Base-by-base conservation (phyloP, 2,113 vertebrate species). In the Neogobius melanostomus region DNA sequence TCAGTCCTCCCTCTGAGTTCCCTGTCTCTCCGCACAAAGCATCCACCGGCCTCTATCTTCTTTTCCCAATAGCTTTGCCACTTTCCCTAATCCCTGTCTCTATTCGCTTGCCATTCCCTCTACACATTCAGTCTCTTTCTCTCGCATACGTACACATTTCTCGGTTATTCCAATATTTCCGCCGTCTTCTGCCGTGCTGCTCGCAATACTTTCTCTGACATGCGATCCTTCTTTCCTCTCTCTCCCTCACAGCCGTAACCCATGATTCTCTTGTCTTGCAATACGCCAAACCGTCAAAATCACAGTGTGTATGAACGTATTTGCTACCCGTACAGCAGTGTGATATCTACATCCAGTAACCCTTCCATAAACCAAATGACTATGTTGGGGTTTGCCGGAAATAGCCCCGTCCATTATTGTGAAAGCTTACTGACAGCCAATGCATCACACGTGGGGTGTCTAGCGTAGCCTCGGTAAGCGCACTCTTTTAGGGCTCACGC, bases 11-110 rank as follows among this genome's bases (percentile, higher is more conserved):
- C 36, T 36, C 69, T 72, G 60, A 69, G 82, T 76, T 36, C 68
- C 69, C 53, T 54, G 54, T 84, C 76, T 83, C 57, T 65, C 50
- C 49, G 66, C 51, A 75, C 75, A 79, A 82, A 68, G 73, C 71
- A 81, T 74, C 77, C 69, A 56, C 49, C 80, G 66, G 66, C 67
- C 81, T 87, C 85, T 77, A 83, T 82, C 56, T 52, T 62, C 69
- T 72, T 72, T 67, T 76, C 64, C 78, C 71, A 70, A 67, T 83
- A 73, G 77, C 80, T 83, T 86, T 87, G 67, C 75, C 84, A 74
- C 81, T 85, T 76, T 82, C 70, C 72, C 69, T 87, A 85, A 91
- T 90, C 82, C 86, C 71, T 70, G 83, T 89, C 86, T 91, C 85
- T 67, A 87, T 87, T 79, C 81, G 63, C 75, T 69, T 75, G 75